Percentiles rank a stretch among this genome's conserved stretches.
Evolutionary conservation across 2,113 vertebrate species (phyloP).

Genomic region (Pangasianodon gigas): DNA sequence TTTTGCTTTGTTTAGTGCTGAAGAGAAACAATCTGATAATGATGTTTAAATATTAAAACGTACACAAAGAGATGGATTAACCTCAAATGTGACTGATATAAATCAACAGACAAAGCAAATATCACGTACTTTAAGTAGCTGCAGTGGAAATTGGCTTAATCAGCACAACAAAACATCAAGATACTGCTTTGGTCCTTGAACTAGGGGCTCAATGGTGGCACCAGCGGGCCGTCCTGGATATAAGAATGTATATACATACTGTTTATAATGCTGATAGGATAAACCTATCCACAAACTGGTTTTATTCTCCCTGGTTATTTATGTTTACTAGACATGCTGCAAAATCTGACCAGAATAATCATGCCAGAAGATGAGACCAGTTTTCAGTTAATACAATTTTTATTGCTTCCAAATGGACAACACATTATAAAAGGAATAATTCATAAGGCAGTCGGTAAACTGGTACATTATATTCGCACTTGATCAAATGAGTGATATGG

Average conservation of each 20-base stretch:
- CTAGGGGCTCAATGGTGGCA: not conserved
- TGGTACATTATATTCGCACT: conserved; percentile 34
- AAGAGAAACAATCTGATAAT: not conserved
- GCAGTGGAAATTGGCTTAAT: not conserved
- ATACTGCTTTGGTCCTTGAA: not conserved
- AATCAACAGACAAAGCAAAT: not conserved
- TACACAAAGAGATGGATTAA: not conserved
- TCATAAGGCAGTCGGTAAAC: conserved; percentile 62
- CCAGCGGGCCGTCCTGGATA: not conserved
- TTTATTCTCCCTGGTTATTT: not conserved
- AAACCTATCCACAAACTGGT: not conserved
- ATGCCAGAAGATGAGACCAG: not conserved
- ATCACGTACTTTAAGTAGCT: too few species aligned
- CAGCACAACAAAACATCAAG: not conserved
- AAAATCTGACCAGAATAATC: not conserved
- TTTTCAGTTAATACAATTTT: conserved; percentile 29
- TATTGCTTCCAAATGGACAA: conserved; percentile 54
- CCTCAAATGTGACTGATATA: not conserved
- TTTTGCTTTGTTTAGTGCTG: not conserved
- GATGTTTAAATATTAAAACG: not conserved
- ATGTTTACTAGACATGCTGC: not conserved
- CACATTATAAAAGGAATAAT: conserved; percentile 52
- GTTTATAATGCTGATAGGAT: too few species aligned
- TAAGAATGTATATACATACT: not conserved
- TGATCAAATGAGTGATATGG: conserved; percentile 40